A percentile compares a stretch with the other conserved stretches of the same genome.
Evolutionary conservation across 2,888 invertebrate species (phyloP).

Genomic region (Seira musarum): DNA sequence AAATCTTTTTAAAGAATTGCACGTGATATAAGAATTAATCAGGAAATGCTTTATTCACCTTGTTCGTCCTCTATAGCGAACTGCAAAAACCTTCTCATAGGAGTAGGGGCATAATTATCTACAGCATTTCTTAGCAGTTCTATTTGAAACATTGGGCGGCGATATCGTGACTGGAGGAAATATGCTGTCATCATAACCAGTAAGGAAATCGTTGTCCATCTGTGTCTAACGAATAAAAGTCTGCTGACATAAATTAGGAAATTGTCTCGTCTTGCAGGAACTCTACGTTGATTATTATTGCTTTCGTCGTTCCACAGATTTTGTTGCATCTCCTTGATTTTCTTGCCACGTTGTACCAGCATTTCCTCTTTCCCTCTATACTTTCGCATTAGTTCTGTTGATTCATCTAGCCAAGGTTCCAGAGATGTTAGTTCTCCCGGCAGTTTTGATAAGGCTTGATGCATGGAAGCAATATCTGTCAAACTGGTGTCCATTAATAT

Average conservation of each 20-base stretch:
- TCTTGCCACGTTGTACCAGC: slow-evolving; percentile 55
- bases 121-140: slow-evolving; percentile 31
- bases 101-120: slow-evolving; percentile 38
- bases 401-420: slow-evolving; percentile 67
- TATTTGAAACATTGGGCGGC: slow-evolving; percentile 52
- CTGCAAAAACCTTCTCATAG: slow-evolving; percentile 35
- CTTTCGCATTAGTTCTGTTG: slow-evolving; percentile 59
- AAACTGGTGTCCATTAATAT: slow-evolving; percentile 54
- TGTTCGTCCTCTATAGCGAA: slow-evolving; percentile 31
- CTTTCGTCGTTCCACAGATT: slow-evolving; percentile 67
- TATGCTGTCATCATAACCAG: slow-evolving; percentile 61
- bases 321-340: slow-evolving; percentile 65
- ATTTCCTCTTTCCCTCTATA: slow-evolving; percentile 59
- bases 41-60: slow-evolving; percentile 9
- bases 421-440: slow-evolving; percentile 58
- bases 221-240: slow-evolving; percentile 63
- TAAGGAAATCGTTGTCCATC: slow-evolving; percentile 63
- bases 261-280: slow-evolving; percentile 8
- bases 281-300: slow-evolving; percentile 47
- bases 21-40: neutral
- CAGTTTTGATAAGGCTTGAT: slow-evolving; percentile 63
- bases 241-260: slow-evolving; percentile 50
- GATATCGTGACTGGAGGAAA: slow-evolving; percentile 60
- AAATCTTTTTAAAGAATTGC: no score
- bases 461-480: slow-evolving; percentile 67